phyloP scores from a whole-genome alignment of 64 coral and sea anemone genomes.

The Orbicella faveolata region DNA sequence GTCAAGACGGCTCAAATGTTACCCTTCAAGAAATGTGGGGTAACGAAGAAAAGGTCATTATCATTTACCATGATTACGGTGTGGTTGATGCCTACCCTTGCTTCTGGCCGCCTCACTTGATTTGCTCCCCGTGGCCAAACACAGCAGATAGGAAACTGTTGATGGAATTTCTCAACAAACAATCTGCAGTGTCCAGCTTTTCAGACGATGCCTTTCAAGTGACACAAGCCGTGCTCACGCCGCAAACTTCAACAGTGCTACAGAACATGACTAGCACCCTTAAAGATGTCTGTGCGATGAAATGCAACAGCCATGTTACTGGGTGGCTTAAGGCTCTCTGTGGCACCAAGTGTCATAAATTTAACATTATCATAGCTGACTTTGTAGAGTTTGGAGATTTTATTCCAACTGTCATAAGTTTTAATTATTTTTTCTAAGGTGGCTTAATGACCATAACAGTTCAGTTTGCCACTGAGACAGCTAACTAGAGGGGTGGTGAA shows the following conservation, averaged over 20 bases:
- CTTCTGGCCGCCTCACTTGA: conserved; percentile 72
- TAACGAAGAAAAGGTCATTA: conserved; percentile 79
- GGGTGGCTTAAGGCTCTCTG: conserved; percentile 79
- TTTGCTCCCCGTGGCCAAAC: conserved; percentile 84
- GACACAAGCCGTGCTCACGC: conserved; percentile 81
- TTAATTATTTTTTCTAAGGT: conserved; percentile 94
- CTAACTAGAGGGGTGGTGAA: too few species aligned
- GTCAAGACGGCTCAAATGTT: conserved; percentile 66
- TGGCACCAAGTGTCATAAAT: conserved; percentile 71
- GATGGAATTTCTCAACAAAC: conserved; percentile 77
- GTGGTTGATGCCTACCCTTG: conserved; percentile 76
- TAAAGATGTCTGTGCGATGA: conserved; percentile 70
- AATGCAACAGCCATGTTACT: conserved; percentile 66
- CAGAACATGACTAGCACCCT: conserved; percentile 77
- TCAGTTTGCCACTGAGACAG: too few species aligned
- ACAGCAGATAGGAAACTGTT: conserved; percentile 79
- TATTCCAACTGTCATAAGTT: conserved; percentile 90
- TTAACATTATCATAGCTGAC: conserved; percentile 95
- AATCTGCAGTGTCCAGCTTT: conserved; percentile 48
- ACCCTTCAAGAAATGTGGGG: conserved; percentile 92
- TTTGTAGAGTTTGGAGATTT: conserved; percentile 96
- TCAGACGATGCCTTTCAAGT: conserved; percentile 64
- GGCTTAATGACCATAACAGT: background rate
- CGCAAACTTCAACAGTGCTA: conserved; percentile 85
- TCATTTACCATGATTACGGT: conserved; percentile 77